A percentile compares a stretch with the other conserved stretches of the same genome.
phyloP scores from a whole-genome alignment of 1,140 invertebrate genomes.

The Mercenaria mercenaria region DNA sequence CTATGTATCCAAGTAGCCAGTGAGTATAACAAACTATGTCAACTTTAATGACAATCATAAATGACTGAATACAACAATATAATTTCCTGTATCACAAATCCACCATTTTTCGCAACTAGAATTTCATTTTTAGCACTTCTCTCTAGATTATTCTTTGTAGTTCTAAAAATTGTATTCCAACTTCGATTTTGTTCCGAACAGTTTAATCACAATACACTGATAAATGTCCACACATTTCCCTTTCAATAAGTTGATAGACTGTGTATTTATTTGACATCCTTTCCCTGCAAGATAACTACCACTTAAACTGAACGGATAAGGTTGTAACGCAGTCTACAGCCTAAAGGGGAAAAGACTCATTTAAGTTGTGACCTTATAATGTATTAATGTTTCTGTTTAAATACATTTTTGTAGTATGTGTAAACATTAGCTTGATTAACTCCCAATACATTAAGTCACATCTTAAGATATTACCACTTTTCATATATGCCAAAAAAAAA shows the following conservation, averaged over 20 bases:
- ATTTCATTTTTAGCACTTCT: too few relatives aligned
- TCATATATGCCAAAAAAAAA: not conserved
- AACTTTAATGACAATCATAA: not conserved
- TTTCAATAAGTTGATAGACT: constrained; percentile 21
- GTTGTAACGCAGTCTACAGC: constrained; percentile 33
- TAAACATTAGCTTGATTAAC: not conserved
- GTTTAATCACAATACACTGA: not conserved
- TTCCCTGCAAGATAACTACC: not conserved
- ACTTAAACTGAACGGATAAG: constrained; percentile 15
- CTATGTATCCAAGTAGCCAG: not conserved
- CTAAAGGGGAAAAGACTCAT: constrained; percentile 45
- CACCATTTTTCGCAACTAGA: not conserved
- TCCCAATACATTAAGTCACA: not conserved
- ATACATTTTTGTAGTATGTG: not conserved
- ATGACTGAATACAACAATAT: not conserved
- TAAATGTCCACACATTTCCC: constrained; percentile 25
- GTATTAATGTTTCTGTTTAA: not conserved
- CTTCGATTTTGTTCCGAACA: not conserved
- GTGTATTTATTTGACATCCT: constrained; percentile 37
- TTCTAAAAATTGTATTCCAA: too few relatives aligned
- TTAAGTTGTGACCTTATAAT: constrained; percentile 18
- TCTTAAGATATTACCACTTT: too few relatives aligned
- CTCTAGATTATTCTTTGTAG: too few relatives aligned
- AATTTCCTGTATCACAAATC: not conserved
- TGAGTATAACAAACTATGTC: not conserved